A percentile compares a stretch with the other conserved stretches of the same genome.
These are phyloP conservation scores for Crotalus tigris DNA, from an alignment of 2,113 vertebrate genomes.

Conservation along the genomic window DNA sequence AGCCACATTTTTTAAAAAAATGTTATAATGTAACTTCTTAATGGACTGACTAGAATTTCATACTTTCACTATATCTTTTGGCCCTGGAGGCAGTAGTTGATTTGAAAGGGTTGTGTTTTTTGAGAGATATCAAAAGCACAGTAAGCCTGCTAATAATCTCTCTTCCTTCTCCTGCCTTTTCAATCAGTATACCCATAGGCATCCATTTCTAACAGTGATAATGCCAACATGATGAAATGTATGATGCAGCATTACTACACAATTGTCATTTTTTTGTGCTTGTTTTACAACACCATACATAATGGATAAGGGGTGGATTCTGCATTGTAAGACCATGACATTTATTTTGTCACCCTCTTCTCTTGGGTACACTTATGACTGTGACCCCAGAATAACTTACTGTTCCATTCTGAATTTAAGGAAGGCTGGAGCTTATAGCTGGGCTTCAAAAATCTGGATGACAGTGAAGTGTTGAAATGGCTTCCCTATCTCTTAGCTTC, in stretches of 20 bases:
- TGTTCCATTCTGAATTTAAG: not conserved
- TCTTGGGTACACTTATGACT: not conserved
- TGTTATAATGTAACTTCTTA: not conserved
- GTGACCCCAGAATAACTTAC: not conserved
- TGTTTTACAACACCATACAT: not conserved
- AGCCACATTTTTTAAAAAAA: not conserved
- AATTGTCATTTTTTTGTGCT: not conserved
- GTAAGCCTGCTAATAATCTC: not conserved
- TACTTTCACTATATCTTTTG: not conserved
- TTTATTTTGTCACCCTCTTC: not conserved
- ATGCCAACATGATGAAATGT: not conserved
- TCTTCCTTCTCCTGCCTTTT: not conserved
- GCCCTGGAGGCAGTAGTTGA: not conserved
- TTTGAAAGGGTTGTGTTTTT: not conserved
- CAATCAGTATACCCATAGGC: not conserved
- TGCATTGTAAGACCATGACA: not conserved
- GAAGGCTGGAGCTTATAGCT: not conserved
- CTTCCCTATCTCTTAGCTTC: not conserved
- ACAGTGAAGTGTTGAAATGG: not conserved
- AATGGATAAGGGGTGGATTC: not conserved
- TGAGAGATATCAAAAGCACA: not conserved
- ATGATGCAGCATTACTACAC: not conserved
- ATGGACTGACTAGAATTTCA: not conserved
- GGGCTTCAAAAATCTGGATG: not conserved
- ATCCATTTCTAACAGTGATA: not conserved